Evolutionary conservation across 2,113 vertebrate species (phyloP).

Genomic region (Elaphurus davidianus): DNA sequence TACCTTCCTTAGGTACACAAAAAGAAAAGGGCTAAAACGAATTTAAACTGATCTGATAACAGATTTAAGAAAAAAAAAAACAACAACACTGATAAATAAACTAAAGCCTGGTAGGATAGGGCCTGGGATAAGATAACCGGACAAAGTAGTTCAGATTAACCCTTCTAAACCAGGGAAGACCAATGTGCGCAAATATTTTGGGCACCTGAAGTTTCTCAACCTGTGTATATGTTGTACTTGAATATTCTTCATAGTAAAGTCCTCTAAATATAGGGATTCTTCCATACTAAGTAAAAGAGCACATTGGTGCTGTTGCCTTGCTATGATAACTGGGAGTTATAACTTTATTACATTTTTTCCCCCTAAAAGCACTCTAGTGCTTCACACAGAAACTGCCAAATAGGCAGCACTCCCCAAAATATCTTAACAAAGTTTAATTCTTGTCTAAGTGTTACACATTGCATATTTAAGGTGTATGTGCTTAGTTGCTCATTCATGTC

Average conservation of each 20-base stretch:
- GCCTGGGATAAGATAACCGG: not conserved
- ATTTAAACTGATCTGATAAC: not conserved
- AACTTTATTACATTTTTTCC: not conserved
- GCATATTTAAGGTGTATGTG: not conserved
- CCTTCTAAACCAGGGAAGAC: not conserved
- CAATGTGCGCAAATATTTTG: not conserved
- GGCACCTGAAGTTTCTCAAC: not conserved
- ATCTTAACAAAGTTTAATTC: not conserved
- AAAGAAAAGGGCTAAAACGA: not conserved
- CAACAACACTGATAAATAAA: not conserved
- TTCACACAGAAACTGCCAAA: not conserved
- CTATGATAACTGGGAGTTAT: not conserved
- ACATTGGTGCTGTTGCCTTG: not conserved
- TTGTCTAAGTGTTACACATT: not conserved
- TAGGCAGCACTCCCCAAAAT: not conserved
- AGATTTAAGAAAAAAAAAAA: not conserved
- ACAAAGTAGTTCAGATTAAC: not conserved
- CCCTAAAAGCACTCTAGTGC: not conserved
- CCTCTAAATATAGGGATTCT: not conserved
- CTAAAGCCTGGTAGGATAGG: not conserved
- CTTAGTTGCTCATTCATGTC: not conserved
- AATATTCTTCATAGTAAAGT: not conserved
- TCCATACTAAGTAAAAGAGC: not conserved
- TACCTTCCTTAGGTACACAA: not conserved
- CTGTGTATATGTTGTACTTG: not conserved